Conservation (phyloP, 2,113 vertebrate genomes). For the Verasper variegatus region DNA sequence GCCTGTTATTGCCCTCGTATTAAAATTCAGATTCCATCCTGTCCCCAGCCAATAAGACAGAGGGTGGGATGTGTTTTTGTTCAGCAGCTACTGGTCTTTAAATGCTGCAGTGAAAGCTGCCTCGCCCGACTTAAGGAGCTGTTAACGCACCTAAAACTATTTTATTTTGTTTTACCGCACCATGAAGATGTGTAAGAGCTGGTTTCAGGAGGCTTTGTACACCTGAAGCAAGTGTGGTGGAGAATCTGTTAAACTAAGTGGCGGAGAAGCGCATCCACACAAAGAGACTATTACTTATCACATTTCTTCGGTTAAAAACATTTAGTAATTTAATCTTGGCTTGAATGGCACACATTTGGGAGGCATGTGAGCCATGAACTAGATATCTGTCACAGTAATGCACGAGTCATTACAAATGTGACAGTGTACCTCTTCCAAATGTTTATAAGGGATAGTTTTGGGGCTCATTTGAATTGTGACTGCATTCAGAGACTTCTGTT, state of each 20-base stretch:
- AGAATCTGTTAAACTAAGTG: background rate
- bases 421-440: too few relatives aligned
- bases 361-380: too few relatives aligned
- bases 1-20: constrained; percentile 46
- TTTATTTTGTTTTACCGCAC: background rate
- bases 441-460: too few relatives aligned
- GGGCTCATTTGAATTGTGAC: too few relatives aligned
- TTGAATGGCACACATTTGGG: too few relatives aligned
- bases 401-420: too few relatives aligned
- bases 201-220: background rate
- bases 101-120: constrained; percentile 38
- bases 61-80: constrained; percentile 25
- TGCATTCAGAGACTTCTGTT: too few relatives aligned
- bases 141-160: background rate
- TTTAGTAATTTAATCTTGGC: too few relatives aligned
- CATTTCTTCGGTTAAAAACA: too few relatives aligned
- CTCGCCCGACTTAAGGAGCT: constrained; percentile 4
- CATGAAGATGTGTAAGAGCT: background rate
- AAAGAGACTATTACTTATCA: too few relatives aligned
- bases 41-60: constrained; percentile 34
- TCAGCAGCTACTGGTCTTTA: constrained; percentile 31
- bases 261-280: background rate
- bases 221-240: background rate
- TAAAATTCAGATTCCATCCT: constrained; percentile 39
- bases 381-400: too few relatives aligned